Percentiles rank a stretch among this genome's conserved stretches.
Evolutionary conservation across 2,797 vertebrate genomes (phyloP).

Genomic region (Alca torda): DNA sequence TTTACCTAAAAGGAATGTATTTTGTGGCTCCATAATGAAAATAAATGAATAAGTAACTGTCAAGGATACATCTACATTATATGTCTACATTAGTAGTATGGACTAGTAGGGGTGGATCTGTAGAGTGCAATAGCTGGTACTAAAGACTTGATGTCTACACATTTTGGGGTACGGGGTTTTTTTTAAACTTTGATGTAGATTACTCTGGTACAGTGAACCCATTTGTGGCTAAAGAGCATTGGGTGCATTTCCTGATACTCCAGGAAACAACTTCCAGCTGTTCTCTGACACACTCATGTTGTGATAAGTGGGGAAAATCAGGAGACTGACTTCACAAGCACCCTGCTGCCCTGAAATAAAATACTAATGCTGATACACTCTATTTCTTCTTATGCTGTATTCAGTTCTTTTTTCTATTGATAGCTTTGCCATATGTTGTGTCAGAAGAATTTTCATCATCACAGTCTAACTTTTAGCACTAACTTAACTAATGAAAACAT

Average conservation of each 20-base stretch:
- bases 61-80: neutral
- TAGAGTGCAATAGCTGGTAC: neutral
- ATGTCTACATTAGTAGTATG: fast-evolving
- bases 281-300: neutral
- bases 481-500: neutral
- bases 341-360: neutral
- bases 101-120: neutral
- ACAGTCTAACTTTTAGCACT: neutral
- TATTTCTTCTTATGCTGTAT: neutral
- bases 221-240: neutral
- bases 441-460: neutral
- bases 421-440: neutral
- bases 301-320: neutral
- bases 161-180: fast-evolving
- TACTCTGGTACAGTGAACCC: neutral
- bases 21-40: neutral
- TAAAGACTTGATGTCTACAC: neutral
- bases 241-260: neutral
- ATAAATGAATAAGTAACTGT: neutral
- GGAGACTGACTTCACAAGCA: neutral
- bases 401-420: neutral
- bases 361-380: neutral
- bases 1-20: neutral
- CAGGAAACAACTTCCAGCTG: neutral
- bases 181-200: neutral